A percentile compares a stretch with the other conserved stretches of the same genome.
These are phyloP conservation scores for Euschistus heros DNA, from an alignment of 1,140 invertebrate species.

Conservation along the genomic window DNA sequence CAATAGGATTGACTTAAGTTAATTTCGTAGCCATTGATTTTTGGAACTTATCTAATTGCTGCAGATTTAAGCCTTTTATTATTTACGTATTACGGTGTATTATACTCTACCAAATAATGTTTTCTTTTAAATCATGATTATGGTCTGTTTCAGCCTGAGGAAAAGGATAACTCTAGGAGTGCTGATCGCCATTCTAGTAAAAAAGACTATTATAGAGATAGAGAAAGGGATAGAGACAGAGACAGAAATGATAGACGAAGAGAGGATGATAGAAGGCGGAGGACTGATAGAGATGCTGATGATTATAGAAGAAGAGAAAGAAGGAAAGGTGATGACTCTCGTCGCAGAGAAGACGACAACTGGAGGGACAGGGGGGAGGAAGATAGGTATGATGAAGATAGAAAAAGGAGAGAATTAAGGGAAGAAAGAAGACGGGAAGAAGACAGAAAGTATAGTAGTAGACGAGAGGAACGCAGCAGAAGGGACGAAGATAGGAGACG, in stretches of 20 bases:
- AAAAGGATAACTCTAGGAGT: conserved; percentile 15
- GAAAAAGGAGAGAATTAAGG: conserved; percentile 18
- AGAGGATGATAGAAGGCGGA: conserved; percentile 22
- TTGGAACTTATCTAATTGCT: too few relatives aligned
- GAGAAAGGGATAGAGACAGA: conserved; percentile 23
- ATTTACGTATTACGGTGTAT: too few relatives aligned
- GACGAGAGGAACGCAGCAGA: conserved; percentile 20
- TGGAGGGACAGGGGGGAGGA: conserved; percentile 7
- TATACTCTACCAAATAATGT: too few relatives aligned
- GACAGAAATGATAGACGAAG: conserved; percentile 22
- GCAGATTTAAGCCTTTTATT: too few relatives aligned
- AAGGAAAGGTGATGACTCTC: conserved; percentile 16
- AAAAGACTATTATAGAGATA: conserved; percentile 21
- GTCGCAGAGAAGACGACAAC: conserved; percentile 14
- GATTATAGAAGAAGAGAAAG: conserved; percentile 21
- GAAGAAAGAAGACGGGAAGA: conserved; percentile 24
- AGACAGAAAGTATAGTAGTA: conserved; percentile 23
- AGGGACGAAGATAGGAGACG: conserved; percentile 21
- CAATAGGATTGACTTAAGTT: too few relatives aligned
- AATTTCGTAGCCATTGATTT: too few relatives aligned
- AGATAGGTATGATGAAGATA: conserved; percentile 18
- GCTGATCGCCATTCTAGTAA: conserved; percentile 14
- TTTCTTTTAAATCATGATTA: too few relatives aligned
- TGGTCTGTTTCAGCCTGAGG: conserved; percentile 14
- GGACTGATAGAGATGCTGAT: conserved; percentile 16